Percentiles rank a stretch among this genome's conserved stretches.
These are phyloP conservation scores for Saguinus imperator DNA, from an alignment of 2,113 vertebrate genomes.

Conservation along the genomic window DNA sequence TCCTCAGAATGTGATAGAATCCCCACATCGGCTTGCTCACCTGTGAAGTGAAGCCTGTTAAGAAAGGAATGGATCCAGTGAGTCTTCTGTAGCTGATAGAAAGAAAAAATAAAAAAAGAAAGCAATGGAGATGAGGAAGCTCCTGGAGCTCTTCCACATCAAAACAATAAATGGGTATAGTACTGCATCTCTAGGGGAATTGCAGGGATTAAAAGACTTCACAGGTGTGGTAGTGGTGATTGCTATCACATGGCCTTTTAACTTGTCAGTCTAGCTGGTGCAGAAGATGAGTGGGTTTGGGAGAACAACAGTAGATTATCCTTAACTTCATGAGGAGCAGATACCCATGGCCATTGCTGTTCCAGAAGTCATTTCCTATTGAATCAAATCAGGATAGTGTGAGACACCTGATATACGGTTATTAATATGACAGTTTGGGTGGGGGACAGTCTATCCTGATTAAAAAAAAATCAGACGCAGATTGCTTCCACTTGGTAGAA, in stretches of 20 bases:
- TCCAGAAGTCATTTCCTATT: background rate
- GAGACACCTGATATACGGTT: background rate
- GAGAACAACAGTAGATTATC: background rate
- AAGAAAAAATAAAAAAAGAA: background rate
- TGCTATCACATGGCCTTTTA: background rate
- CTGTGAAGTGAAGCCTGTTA: background rate
- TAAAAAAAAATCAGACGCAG: background rate
- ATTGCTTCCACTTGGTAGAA: background rate
- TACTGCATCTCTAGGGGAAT: background rate
- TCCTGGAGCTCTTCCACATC: background rate
- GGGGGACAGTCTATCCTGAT: background rate
- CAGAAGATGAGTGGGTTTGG: background rate
- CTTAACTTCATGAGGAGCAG: background rate
- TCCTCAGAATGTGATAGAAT: background rate
- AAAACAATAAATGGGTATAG: background rate
- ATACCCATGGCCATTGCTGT: background rate
- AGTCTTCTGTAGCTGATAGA: too few species aligned
- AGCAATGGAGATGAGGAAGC: background rate
- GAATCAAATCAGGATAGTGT: background rate
- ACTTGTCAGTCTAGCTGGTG: background rate
- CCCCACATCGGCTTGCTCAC: background rate
- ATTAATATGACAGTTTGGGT: background rate
- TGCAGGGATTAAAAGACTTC: background rate
- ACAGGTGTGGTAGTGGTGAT: background rate
- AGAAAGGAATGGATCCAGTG: background rate